Base-by-base conservation (phyloP, 2,888 invertebrate species). In the Hermaeophaga mercurialis region DNA sequence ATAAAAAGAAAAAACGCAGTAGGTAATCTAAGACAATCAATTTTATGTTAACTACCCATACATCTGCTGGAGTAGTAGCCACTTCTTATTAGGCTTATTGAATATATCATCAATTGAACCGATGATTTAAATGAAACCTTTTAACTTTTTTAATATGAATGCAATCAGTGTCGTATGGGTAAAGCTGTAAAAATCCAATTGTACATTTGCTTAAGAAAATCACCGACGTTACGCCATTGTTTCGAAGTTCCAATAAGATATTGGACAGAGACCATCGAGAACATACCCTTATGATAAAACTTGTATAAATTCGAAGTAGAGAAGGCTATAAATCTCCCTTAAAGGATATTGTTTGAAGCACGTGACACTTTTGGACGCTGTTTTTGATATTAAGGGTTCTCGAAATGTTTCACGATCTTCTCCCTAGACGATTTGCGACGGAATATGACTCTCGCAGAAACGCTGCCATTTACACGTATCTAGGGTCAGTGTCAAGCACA, bases 341-440 rank as follows among this genome's bases (percentile, higher is more conserved):
- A 71, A 70, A 72, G 71, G 74, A 74, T 73, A 74, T 74, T 74
- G 73, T 74, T 73, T 71, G 71, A 72, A 70, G 72, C 72, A 73
- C 74, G 72, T 74, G 74, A 73, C 74, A 74, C 70, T 69, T 70
- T 66, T 67, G 66, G 68, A 52, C 66, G 66, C 69, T 71, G 72
- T 65, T 63, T 68, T 64, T 71, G 72, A 71, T 71, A 69, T 70
- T 71, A 70, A 72, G 70, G 66, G 70, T 69, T 67, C 71, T 71
- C 56, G 56, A 66, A 58, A 58, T 62, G 64, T 57, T 61, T 62
- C 58, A 58, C 61, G 63, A 62, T 58, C 64, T 50, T 60, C 46
- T 66, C 58, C 61, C 61, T 44, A 60, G 56, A 50, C 65, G 60
- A 64, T 64, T 66, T 61, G 62, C 63, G 61, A 62, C 45, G 63